Conservation (phyloP, 1,140 invertebrate genomes). For the Cyclina sinensis region DNA sequence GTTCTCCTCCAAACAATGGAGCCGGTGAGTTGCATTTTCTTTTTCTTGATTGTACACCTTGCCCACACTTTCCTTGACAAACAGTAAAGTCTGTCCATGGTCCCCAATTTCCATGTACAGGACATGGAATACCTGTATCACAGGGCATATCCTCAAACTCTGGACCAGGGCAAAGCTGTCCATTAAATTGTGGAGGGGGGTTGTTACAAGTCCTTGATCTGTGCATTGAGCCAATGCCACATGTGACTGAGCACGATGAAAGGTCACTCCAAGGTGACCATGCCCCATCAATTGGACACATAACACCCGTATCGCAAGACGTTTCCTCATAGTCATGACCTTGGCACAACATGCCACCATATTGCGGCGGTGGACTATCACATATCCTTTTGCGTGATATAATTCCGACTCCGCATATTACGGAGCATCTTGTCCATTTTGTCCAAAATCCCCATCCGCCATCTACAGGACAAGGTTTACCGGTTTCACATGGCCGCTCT, state of each 20-base stretch:
- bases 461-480: conserved; percentile 84
- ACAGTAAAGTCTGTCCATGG: conserved; percentile 79
- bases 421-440: conserved; percentile 77
- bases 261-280: conserved; percentile 73
- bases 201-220: conserved; percentile 78
- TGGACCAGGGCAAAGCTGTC: conserved; percentile 71
- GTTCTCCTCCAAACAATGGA: conserved; percentile 81
- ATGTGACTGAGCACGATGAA: conserved; percentile 65
- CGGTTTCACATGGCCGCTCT: conserved; percentile 55
- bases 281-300: conserved; percentile 65
- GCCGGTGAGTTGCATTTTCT: conserved; percentile 79
- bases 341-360: conserved; percentile 71
- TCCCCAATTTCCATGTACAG: conserved; percentile 81
- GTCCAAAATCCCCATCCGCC: conserved; percentile 80
- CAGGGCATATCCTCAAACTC: conserved; percentile 72
- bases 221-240: conserved; percentile 73
- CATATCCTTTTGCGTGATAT: conserved; percentile 73
- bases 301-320: conserved; percentile 67
- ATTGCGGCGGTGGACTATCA: conserved; percentile 71
- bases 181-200: conserved; percentile 77
- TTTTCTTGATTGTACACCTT: conserved; percentile 67
- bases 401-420: conserved; percentile 75
- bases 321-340: conserved; percentile 65
- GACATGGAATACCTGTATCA: conserved; percentile 53
- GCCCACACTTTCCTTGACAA: conserved; percentile 79